Base-by-base conservation (phyloP, 35 echinoderm and acorn worm species). In the Holothuria glaberrima region DNA sequence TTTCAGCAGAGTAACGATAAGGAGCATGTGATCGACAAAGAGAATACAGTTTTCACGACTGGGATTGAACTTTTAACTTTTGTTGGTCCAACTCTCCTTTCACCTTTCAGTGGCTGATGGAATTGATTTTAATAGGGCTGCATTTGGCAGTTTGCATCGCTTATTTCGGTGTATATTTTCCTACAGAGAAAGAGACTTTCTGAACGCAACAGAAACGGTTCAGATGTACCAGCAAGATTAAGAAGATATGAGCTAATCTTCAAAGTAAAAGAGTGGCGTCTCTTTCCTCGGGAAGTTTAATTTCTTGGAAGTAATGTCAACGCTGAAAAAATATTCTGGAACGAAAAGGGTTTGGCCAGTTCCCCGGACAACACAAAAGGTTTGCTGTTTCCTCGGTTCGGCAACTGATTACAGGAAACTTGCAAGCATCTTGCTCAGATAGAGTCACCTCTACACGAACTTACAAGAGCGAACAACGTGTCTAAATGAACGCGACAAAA, bases 21-120 rank as follows among this genome's bases (percentile, higher is more conserved):
- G n/a, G n/a, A n/a, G n/a, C n/a, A n/a, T n/a, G n/a, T n/a, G 25
- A 6, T 59, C 0, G 58, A 45, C 32, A 93, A 83, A 52, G 54
- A 87, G 30, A 93, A 89, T 59, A 93, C 91, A 56, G 91, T 86
- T 7, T 93, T 93, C 36, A 89, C 32, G 27, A 92, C 71, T n/a
- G n/a, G n/a, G n/a, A n/a, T n/a, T n/a, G n/a, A n/a, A n/a, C n/a
- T n/a, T n/a, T n/a, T n/a, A n/a, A n/a, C n/a, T n/a, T n/a, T n/a
- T n/a, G 91, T 4, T 36, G 79, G 2, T 30, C 34, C 20, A 88
- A 88, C 63, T 21, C 57, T 0, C 20, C 12, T 4, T 14, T 48
- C 2, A 88, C 86, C 29, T 93, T 93, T 65, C 83, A 87, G 41
- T 27, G 86, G 1, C 58, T 89, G 22, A 93, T 93, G 91, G 91